These are phyloP conservation scores for Zootermopsis nevadensis DNA, from an alignment of 2,888 invertebrate species.

Conservation along the genomic window DNA sequence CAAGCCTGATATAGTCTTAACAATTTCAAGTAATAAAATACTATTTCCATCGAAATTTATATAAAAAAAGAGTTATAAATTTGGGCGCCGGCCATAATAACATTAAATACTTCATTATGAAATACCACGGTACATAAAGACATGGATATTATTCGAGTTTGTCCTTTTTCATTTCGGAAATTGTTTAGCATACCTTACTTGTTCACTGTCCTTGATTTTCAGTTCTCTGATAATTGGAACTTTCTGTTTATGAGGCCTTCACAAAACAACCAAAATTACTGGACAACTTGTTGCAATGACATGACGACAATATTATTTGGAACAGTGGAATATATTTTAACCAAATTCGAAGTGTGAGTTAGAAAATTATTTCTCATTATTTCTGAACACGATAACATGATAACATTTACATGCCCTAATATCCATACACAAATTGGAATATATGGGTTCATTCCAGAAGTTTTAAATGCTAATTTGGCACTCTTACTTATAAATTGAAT, in stretches of 20 bases:
- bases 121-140: too few relatives aligned
- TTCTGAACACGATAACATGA: not conserved
- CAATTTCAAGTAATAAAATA: too few relatives aligned
- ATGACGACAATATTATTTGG: not conserved
- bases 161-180: too few relatives aligned
- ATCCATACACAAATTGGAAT: not conserved
- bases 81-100: too few relatives aligned
- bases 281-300: not conserved
- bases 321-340: not conserved
- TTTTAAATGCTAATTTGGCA: not conserved
- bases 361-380: not conserved
- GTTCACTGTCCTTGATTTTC: not conserved
- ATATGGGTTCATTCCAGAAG: not conserved
- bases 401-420: conserved; percentile 3
- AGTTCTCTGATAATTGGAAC: not conserved
- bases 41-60: too few relatives aligned
- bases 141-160: too few relatives aligned
- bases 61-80: too few relatives aligned
- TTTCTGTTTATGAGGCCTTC: not conserved
- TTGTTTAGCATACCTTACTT: not conserved
- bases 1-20: too few relatives aligned
- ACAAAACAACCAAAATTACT: not conserved
- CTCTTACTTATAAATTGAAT: not conserved
- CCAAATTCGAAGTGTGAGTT: not conserved
- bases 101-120: too few relatives aligned